Percentiles rank a stretch among this genome's conserved stretches.
These are phyloP conservation scores for Bothrops jararaca DNA, from an alignment of 2,113 vertebrate species.

Conservation along the genomic window DNA sequence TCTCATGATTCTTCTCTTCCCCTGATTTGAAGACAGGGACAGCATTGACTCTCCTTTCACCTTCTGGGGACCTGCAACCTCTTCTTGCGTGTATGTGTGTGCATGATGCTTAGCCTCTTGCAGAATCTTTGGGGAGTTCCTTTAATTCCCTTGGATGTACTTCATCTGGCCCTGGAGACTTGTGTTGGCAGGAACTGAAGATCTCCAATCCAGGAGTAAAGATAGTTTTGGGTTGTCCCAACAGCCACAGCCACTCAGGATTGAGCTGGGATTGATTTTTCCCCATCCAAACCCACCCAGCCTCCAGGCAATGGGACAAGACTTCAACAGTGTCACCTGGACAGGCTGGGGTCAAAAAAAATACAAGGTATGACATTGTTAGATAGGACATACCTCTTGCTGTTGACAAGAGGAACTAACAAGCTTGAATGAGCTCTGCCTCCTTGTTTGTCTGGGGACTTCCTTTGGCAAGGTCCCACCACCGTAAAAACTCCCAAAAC, in stretches of 20 bases:
- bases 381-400: neutral
- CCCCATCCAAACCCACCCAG: neutral
- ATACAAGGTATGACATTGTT: neutral
- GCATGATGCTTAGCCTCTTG: neutral
- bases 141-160: neutral
- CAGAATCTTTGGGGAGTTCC: neutral
- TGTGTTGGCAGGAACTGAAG: neutral
- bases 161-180: neutral
- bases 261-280: neutral
- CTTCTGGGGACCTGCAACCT: neutral
- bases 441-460: neutral
- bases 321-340: neutral
- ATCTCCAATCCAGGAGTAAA: neutral
- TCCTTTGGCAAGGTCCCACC: neutral
- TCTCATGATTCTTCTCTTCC: neutral
- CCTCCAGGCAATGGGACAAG: neutral
- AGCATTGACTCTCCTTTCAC: neutral
- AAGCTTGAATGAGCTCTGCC: neutral
- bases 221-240: neutral
- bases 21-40: neutral
- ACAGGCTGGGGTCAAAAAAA: neutral
- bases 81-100: neutral
- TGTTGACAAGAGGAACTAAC: neutral
- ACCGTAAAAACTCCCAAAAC: neutral
- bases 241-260: neutral